Conservation (phyloP, 2,888 invertebrate genomes). For the Drymonia ruficornis region DNA sequence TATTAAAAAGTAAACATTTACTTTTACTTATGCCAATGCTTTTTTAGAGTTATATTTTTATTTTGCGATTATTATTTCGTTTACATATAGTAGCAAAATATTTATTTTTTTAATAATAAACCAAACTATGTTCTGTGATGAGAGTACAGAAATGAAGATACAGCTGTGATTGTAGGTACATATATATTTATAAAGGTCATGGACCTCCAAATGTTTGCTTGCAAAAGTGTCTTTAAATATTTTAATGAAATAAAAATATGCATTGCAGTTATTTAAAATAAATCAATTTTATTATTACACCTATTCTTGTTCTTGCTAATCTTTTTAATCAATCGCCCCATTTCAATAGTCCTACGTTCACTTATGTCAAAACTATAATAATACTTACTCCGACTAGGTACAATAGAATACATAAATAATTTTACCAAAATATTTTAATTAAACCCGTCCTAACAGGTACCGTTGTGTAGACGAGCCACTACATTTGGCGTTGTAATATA, state of each 20-base stretch:
- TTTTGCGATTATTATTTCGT: neutral
- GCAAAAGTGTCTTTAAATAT: neutral
- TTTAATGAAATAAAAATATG: neutral
- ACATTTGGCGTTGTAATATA: constrained; percentile 8
- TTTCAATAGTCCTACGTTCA: no score
- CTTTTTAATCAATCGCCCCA: no score
- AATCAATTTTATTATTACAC: no score
- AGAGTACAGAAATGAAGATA: neutral
- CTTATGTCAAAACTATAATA: no score
- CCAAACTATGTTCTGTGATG: neutral
- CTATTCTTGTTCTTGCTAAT: no score
- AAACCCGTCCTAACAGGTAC: neutral
- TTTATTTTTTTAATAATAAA: no score
- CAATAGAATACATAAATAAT: neutral
- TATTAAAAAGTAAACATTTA: neutral
- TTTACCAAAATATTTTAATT: neutral
- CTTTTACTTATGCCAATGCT: neutral
- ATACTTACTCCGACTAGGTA: neutral
- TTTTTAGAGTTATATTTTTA: neutral
- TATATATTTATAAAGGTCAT: neutral
- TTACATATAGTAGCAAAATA: no score
- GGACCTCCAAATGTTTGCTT: neutral
- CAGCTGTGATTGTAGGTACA: neutral
- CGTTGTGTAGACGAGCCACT: neutral
- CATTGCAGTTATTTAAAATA: no score